A percentile compares a stretch with the other conserved stretches of the same genome.
Evolutionary conservation across 2,797 vertebrate species (phyloP).

Genomic region (Alfaro cultratus): DNA sequence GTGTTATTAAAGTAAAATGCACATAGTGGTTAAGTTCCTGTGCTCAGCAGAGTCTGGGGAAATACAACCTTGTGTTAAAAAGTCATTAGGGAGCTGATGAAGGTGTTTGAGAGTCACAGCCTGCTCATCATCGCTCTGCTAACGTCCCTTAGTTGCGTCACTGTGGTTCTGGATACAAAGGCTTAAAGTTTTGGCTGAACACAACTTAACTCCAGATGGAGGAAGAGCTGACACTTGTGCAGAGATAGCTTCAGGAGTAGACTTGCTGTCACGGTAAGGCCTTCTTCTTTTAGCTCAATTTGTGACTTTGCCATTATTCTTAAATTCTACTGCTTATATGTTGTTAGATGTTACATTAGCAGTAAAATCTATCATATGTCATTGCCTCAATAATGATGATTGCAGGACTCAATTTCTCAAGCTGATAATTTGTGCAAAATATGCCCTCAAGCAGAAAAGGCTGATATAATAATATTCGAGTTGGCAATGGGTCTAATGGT

Average conservation of each 20-base stretch:
- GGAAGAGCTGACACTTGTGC: conserved; percentile 42
- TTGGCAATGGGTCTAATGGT: neutral
- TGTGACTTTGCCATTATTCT: conserved; percentile 6
- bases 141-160: conserved; percentile 74
- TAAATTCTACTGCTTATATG: neutral
- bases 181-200: conserved; percentile 70
- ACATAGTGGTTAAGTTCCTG: conserved; percentile 76
- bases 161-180: conserved; percentile 74
- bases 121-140: conserved; percentile 71
- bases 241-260: conserved; percentile 43
- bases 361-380: neutral
- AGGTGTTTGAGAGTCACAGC: conserved; percentile 77
- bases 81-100: conserved; percentile 82
- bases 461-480: neutral
- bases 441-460: neutral
- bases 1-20: conserved; percentile 81
- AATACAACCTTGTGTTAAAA: conserved; percentile 82
- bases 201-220: conserved; percentile 57
- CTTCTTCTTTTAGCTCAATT: conserved; percentile 32
- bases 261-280: conserved; percentile 59
- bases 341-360: neutral
- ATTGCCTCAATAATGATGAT: neutral
- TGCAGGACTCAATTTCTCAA: neutral
- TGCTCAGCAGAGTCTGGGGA: conserved; percentile 76
- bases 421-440: neutral